Conservation (phyloP, 2,113 vertebrate genomes). For the Rhinichthys klamathensis region DNA sequence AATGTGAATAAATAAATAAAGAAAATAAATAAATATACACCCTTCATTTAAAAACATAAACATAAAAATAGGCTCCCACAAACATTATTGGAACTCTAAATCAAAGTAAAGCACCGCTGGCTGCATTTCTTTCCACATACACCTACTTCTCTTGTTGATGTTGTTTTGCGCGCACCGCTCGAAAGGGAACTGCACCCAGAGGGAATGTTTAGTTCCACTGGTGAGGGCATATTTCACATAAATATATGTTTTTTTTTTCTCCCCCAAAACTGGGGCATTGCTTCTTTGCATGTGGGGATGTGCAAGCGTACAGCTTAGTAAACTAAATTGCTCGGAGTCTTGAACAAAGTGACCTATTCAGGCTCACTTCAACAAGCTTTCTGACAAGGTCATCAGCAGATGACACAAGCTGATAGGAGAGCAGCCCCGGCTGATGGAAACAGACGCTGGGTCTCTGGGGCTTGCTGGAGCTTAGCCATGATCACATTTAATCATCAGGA, state of each 20-base stretch:
- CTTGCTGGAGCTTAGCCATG: constrained; percentile 43
- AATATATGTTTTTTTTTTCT: constrained; percentile 56
- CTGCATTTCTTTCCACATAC: constrained; percentile 59
- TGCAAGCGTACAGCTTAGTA: constrained; percentile 37
- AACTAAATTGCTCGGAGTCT: constrained; percentile 14
- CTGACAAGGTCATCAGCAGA: constrained; percentile 32
- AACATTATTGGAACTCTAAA: constrained; percentile 59
- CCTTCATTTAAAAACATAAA: constrained; percentile 13
- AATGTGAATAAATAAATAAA: constrained; percentile 10
- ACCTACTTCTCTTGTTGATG: constrained; percentile 61
- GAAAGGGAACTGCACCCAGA: constrained; percentile 68
- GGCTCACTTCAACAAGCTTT: constrained; percentile 19
- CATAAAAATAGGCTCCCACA: constrained; percentile 49
- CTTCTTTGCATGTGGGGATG: constrained; percentile 57
- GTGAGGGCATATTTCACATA: constrained; percentile 62
- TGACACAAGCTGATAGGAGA: constrained; percentile 21
- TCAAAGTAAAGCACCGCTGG: constrained; percentile 54
- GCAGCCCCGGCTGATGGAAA: constrained; percentile 30
- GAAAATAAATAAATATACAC: constrained; percentile 23
- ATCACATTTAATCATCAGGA: constrained; percentile 46
- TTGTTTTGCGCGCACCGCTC: constrained; percentile 51
- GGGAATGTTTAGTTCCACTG: constrained; percentile 66
- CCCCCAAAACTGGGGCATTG: constrained; percentile 71
- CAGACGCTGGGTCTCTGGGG: constrained; percentile 40
- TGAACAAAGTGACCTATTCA: constrained; percentile 8